Percentiles rank a stretch among this genome's conserved stretches.
Conservation (phyloP, 2,113 vertebrate species). For the Panthera tigris region DNA sequence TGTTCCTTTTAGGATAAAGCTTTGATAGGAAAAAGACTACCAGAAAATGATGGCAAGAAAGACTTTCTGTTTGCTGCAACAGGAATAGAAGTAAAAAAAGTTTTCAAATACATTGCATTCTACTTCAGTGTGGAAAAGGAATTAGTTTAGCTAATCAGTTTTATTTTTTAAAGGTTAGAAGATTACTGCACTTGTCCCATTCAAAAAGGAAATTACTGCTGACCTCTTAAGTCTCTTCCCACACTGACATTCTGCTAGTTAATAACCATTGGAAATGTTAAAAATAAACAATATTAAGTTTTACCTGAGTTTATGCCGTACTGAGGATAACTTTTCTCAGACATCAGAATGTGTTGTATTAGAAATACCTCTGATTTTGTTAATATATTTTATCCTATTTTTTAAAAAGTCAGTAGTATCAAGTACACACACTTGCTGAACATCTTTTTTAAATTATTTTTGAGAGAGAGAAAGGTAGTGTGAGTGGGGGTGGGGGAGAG, state of each 20-base stretch:
- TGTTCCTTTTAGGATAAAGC: background rate
- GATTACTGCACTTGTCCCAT: background rate
- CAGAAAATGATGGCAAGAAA: background rate
- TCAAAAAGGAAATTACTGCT: constrained; percentile 47
- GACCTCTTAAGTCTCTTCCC: constrained; percentile 56
- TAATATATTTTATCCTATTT: background rate
- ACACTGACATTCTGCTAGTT: constrained; percentile 36
- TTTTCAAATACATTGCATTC: background rate
- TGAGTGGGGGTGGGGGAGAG: too few species aligned
- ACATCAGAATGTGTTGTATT: background rate
- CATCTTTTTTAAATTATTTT: background rate
- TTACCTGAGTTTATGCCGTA: constrained; percentile 15
- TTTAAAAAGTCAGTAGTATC: background rate
- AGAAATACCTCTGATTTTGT: constrained; percentile 30
- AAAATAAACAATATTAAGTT: constrained; percentile 68
- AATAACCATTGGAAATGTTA: constrained; percentile 63
- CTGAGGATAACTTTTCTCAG: background rate
- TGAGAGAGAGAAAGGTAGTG: too few species aligned
- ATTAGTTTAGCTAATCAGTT: constrained; percentile 45
- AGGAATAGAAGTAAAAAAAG: background rate
- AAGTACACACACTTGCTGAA: background rate
- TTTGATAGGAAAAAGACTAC: background rate
- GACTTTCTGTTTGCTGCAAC: background rate
- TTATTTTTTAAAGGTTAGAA: constrained; percentile 53
- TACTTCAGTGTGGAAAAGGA: background rate